Base-by-base conservation (phyloP, 2,113 vertebrate species). In the Suncus etruscus region DNA sequence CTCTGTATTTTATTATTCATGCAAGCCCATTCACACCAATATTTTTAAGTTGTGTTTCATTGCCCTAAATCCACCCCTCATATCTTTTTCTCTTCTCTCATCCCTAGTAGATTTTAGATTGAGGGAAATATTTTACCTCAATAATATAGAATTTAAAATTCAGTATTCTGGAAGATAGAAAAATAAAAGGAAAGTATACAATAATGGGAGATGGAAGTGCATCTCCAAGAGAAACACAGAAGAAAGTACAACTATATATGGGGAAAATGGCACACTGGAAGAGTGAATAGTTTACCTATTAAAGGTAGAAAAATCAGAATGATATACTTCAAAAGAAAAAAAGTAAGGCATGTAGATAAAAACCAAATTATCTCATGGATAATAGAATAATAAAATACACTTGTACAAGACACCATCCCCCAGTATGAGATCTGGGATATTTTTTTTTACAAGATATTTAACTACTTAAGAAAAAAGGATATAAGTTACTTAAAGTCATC, bases 371-470 rank as follows among this genome's bases (percentile, higher is more conserved):
- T 20, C 11, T 58, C 18, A 58, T 58, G 18, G 61, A 25, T 24
- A 25, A 25, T 20, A 29, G 65, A 66, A 61, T 18, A 16, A 16
- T 20, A 61, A 61, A 61, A 61, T 1, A 61, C 58, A 61, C 16
- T 6, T 6, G 58, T 61, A 61, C 18, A 61, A 16, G 11, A 54
- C 3, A 20, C 58, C 15, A 16, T 2, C 14, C 4, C 58, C 58
- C 18, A 61, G 58, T 61, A 61, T 16, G 58, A 61, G n/a, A 87
- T 86, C 25, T 24, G 48, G 22, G 39, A 79, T 3, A 45, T 11
- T 88, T 93, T 80, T 27, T 70, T 39, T 83, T 45, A 79, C 25
- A 91, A 82, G 75, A 92, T 83, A 76, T 47, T 86, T 50, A 86
- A 79, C 16, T 73, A 82, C 61, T 9, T 0, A n/a, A 80, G 69